Evolutionary conservation across 2,113 vertebrate species (phyloP).

Genomic region (Trematocara nigrifrons): DNA sequence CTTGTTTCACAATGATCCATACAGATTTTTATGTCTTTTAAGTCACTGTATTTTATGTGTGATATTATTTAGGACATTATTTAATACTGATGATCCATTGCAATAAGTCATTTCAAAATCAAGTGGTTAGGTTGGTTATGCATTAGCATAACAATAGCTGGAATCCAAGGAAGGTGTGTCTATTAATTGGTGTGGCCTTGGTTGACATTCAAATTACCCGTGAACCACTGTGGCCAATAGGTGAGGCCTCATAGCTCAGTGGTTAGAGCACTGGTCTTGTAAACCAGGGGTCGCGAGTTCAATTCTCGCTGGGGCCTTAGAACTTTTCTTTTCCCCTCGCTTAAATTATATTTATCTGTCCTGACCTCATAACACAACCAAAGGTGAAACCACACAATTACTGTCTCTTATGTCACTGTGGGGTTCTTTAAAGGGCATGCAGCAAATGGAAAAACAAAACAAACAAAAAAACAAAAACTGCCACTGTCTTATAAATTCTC

Average conservation of each 20-base stretch:
- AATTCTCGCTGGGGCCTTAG: conserved; percentile 60
- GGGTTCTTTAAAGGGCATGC: neutral
- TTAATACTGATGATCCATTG: neutral
- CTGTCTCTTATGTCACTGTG: neutral
- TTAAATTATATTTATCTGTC: neutral
- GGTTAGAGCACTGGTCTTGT: conserved; percentile 68
- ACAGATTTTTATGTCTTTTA: neutral
- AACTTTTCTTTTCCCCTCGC: accelerated
- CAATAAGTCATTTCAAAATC: neutral
- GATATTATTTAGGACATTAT: neutral
- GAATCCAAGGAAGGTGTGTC: neutral
- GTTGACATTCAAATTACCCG: accelerated
- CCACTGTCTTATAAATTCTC: neutral
- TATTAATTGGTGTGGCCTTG: neutral
- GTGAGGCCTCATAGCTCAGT: conserved; percentile 59
- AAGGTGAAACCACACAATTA: neutral
- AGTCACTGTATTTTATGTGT: neutral
- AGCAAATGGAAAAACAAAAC: neutral
- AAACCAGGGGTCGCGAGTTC: conserved; percentile 69
- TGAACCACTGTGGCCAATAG: accelerated
- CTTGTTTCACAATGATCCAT: neutral
- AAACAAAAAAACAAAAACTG: neutral
- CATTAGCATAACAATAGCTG: neutral
- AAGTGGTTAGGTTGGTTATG: neutral
- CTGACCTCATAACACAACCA: neutral